Evolutionary conservation across 2,113 vertebrate species (phyloP).

Genomic region (Megaptera novaeangliae): DNA sequence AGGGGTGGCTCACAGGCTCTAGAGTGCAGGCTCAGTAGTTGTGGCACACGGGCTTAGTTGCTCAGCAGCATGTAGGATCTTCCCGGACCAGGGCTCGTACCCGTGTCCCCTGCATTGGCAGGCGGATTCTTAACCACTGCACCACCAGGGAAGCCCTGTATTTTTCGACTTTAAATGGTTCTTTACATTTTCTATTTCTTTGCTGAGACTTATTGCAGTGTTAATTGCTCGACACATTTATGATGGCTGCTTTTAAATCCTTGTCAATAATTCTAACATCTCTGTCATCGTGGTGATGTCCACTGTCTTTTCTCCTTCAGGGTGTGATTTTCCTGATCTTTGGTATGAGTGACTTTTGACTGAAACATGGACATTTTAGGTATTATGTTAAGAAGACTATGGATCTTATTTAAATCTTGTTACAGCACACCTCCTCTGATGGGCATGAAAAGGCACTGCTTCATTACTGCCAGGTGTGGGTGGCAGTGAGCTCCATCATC

Average conservation of each 20-base stretch:
- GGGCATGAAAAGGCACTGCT: not conserved
- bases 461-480: not conserved
- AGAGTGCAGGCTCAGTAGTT: no score
- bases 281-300: not conserved
- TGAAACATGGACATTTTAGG: not conserved
- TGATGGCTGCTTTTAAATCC: not conserved
- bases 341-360: not conserved
- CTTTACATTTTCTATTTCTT: not conserved
- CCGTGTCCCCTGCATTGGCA: no score
- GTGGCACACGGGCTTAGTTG: rapidly evolving
- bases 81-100: no score
- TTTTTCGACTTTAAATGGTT: not conserved
- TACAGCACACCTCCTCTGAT: not conserved
- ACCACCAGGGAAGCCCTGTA: no score
- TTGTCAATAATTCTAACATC: not conserved
- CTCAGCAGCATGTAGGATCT: no score
- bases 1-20: no score
- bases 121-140: no score
- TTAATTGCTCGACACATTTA: not conserved
- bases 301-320: not conserved
- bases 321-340: not conserved
- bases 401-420: not conserved
- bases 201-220: not conserved
- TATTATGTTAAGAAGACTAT: no score
- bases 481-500: not conserved